Conservation (phyloP, 1,140 invertebrate genomes). For the Caenorhabditis elegans region WBcel235 BX284605.5:16195001-16195500, state of each 20-base stretch:
- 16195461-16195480: no score
- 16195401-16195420: no score
- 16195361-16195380: constrained; percentile 36
- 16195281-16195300: constrained; percentile 95
- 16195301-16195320: constrained; percentile 91
- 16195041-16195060: constrained; percentile 99
- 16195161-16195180: constrained; percentile 92
- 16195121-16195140: constrained; percentile 95
- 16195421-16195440: no score
- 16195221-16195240: constrained; percentile 98
- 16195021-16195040: constrained; percentile 99
- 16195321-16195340: constrained; percentile 95
- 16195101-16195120: constrained; percentile 95
- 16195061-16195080: constrained; percentile 78
- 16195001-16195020: constrained; percentile 93
- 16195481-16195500: no score
- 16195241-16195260: constrained; percentile 86
- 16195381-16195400: no score
- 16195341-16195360: constrained; percentile 92
- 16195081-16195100: constrained; percentile 88
- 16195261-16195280: constrained; percentile 82
- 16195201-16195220: constrained; percentile 95
- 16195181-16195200: constrained; percentile 90
- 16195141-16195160: constrained; percentile 90
- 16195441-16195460: no score